phyloP scores from a whole-genome alignment of 2,888 invertebrate species.

The Allophyes oxyacanthae region DNA sequence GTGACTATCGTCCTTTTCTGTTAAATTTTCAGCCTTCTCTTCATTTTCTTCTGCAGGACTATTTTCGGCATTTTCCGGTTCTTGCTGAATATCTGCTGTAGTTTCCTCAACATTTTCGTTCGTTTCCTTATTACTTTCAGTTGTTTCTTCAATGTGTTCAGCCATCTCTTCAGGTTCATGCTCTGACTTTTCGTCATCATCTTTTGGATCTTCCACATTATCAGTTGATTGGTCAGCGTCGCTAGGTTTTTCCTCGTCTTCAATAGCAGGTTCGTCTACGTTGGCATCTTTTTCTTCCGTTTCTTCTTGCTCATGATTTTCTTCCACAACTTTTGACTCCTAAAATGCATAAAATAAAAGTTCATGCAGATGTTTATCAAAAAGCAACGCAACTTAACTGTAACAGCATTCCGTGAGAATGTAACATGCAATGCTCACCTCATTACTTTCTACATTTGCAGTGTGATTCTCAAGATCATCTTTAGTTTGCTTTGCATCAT shows the following conservation, averaged over 20 bases:
- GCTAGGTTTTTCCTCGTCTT: conserved; percentile 33
- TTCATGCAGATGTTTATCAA: conserved; percentile 83
- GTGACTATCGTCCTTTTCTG: conserved; percentile 15
- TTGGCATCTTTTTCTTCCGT: conserved; percentile 27
- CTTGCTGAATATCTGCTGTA: conserved; percentile 20
- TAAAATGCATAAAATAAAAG: conserved; percentile 80
- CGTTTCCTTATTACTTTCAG: conserved; percentile 7
- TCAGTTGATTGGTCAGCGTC: conserved; percentile 20
- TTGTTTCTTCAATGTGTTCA: conserved; percentile 17
- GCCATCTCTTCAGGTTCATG: conserved; percentile 6
- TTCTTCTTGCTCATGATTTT: conserved; percentile 38
- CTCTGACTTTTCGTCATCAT: conserved; percentile 42
- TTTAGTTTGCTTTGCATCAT: conserved; percentile 67
- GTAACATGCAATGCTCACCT: conserved; percentile 79
- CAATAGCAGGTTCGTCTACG: conserved; percentile 42
- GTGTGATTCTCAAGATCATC: conserved; percentile 48
- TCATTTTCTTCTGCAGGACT: conserved; percentile 17
- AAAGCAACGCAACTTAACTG: conserved; percentile 83
- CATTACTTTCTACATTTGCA: conserved; percentile 63
- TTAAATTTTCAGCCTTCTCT: conserved; percentile 28
- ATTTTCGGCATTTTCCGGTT: conserved; percentile 27
- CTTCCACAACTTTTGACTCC: conserved; percentile 68
- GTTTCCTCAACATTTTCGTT: conserved; percentile 34
- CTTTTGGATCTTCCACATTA: conserved; percentile 37
- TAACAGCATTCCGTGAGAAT: conserved; percentile 67